phyloP scores from a whole-genome alignment of 1,140 invertebrate genomes.

The Trichogramma pretiosum region DNA sequence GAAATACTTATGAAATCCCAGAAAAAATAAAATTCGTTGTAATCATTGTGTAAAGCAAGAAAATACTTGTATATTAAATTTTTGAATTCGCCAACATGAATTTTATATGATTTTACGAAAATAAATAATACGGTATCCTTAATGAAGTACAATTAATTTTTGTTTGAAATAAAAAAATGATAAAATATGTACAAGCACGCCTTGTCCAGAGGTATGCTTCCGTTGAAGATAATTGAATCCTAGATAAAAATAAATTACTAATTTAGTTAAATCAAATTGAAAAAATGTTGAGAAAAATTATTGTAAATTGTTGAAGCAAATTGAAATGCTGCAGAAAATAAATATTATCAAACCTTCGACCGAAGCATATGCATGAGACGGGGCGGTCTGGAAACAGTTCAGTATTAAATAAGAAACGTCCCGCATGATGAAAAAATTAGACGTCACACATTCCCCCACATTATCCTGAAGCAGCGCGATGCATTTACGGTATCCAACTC shows the following conservation, averaged over 20 bases:
- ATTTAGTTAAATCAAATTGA: background rate
- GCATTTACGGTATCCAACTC: constrained; percentile 21
- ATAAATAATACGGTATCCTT: constrained; percentile 18
- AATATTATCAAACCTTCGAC: constrained; percentile 5
- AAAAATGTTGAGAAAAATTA: background rate
- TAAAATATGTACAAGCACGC: constrained; percentile 14
- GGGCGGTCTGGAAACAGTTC: constrained; percentile 18
- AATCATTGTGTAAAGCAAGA: constrained; percentile 19
- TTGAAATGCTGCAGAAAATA: background rate
- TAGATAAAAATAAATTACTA: no score
- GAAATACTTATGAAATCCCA: constrained; percentile 17
- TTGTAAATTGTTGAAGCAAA: background rate
- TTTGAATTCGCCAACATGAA: constrained; percentile 19
- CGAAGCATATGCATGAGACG: constrained; percentile 11
- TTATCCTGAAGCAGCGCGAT: constrained; percentile 21
- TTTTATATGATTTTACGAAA: constrained; percentile 18
- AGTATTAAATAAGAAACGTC: constrained; percentile 22
- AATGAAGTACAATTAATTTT: constrained; percentile 20
- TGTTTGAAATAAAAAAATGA: constrained; percentile 16
- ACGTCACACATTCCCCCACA: constrained; percentile 22
- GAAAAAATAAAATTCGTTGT: constrained; percentile 14
- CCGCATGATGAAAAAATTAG: constrained; percentile 20
- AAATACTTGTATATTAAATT: constrained; percentile 19
- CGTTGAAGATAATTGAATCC: constrained; percentile 1
- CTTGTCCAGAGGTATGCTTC: constrained; percentile 11